These are phyloP conservation scores for Fulmarus glacialis DNA, from an alignment of 2,113 vertebrate genomes.

Conservation along the genomic window DNA sequence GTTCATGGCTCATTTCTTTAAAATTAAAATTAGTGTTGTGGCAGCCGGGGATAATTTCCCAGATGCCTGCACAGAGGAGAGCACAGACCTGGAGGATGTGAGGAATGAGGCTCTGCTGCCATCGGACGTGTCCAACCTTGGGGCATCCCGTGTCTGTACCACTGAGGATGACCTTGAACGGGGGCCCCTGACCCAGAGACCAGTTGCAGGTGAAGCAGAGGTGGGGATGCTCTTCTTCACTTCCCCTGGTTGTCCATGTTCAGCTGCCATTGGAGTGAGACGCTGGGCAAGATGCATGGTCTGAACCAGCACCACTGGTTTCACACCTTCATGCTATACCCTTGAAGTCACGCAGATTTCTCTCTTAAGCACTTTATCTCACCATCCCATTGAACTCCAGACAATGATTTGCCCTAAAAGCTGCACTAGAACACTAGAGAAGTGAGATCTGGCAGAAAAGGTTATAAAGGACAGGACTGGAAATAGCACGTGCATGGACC, in stretches of 20 bases:
- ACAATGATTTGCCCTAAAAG: background rate
- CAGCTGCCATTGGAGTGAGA: fast-evolving
- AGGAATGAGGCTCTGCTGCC: slow-evolving; percentile 49
- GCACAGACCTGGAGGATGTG: background rate
- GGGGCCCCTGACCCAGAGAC: background rate
- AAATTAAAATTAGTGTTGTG: slow-evolving; percentile 75
- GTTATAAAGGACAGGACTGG: background rate
- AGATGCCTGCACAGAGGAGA: slow-evolving; percentile 58
- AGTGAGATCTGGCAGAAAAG: background rate
- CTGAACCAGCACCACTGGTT: background rate
- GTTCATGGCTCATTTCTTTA: slow-evolving; percentile 76
- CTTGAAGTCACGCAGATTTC: background rate
- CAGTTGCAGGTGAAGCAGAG: background rate
- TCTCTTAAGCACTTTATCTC: background rate
- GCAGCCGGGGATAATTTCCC: slow-evolving; percentile 67
- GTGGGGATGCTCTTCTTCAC: background rate
- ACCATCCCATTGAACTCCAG: background rate
- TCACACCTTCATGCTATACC: background rate
- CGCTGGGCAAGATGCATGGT: background rate
- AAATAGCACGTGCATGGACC: fast-evolving
- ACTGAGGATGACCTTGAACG: background rate
- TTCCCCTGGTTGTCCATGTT: background rate
- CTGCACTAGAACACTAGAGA: background rate
- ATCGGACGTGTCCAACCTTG: background rate
- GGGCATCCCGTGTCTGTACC: fast-evolving